Percentiles rank a stretch among this genome's conserved stretches.
These are phyloP conservation scores for Pitta sordida DNA, from an alignment of 2,113 vertebrate genomes.

Conservation along the genomic window DNA sequence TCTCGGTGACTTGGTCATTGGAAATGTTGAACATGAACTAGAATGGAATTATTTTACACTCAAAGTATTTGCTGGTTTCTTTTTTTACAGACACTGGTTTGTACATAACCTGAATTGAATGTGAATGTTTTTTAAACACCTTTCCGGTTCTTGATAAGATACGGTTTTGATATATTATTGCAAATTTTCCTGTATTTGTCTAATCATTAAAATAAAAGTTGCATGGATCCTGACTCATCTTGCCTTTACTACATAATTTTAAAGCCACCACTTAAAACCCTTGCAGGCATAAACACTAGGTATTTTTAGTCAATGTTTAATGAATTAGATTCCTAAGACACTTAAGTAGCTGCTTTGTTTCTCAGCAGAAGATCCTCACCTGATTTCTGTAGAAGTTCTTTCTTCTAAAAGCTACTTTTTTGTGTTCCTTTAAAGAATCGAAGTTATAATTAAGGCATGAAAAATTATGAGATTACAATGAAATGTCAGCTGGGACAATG, in stretches of 20 bases:
- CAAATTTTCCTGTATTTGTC: conserved; percentile 69
- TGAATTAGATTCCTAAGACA: background rate
- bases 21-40: background rate
- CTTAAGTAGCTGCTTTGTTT: background rate
- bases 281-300: background rate
- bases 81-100: conserved; percentile 64
- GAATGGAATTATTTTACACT: conserved; percentile 14
- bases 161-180: conserved; percentile 72
- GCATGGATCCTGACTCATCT: conserved; percentile 45
- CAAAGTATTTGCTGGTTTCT: conserved; percentile 38
- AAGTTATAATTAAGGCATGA: background rate
- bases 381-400: background rate
- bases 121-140: conserved; percentile 72
- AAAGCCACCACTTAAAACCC: background rate
- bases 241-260: conserved; percentile 21
- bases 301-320: background rate
- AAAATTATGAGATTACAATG: background rate
- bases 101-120: conserved; percentile 64
- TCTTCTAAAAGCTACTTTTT: background rate
- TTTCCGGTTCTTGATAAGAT: conserved; percentile 68
- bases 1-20: background rate
- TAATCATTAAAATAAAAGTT: conserved; percentile 72
- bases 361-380: background rate
- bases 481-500: background rate
- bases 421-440: background rate